phyloP scores from a whole-genome alignment of 2,888 invertebrate species.

The Gibbula magus region DNA sequence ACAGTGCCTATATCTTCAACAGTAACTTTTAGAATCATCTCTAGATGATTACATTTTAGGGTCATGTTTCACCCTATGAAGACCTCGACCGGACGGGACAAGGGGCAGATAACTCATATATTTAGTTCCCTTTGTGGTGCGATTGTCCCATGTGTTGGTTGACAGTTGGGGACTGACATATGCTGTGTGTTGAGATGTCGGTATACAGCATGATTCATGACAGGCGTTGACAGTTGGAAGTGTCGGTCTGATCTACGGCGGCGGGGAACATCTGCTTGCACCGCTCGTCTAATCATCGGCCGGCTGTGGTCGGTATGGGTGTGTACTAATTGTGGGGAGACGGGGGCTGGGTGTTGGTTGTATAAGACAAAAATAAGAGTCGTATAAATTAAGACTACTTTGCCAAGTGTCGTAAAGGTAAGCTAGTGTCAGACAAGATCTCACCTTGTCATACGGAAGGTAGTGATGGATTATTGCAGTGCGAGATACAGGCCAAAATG shows the following conservation, averaged over 20 bases:
- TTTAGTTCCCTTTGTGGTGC: neutral
- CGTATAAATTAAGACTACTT: too few species aligned
- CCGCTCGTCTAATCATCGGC: too few species aligned
- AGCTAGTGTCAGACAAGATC: too few species aligned
- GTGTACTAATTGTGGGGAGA: too few species aligned
- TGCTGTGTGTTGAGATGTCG: neutral
- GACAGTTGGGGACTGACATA: neutral
- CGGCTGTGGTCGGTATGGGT: too few species aligned
- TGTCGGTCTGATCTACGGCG: neutral
- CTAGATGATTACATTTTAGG: too few species aligned
- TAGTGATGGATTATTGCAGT: too few species aligned
- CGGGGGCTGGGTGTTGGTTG: neutral
- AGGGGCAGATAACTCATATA: slow-evolving; percentile 6
- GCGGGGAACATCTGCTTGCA: neutral
- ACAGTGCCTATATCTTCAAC: too few species aligned
- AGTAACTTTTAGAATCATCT: too few species aligned
- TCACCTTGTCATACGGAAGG: too few species aligned
- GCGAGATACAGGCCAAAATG: too few species aligned
- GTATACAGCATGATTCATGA: neutral
- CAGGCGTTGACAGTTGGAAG: neutral
- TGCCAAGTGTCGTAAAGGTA: too few species aligned
- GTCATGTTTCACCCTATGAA: neutral
- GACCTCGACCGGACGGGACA: neutral
- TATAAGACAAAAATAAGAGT: neutral
- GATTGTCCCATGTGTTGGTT: neutral